Evolutionary conservation across 1,140 invertebrate species (phyloP), one percentile per base, ranked within the genome.

Genomic region (Drosophila simulans): DNA sequence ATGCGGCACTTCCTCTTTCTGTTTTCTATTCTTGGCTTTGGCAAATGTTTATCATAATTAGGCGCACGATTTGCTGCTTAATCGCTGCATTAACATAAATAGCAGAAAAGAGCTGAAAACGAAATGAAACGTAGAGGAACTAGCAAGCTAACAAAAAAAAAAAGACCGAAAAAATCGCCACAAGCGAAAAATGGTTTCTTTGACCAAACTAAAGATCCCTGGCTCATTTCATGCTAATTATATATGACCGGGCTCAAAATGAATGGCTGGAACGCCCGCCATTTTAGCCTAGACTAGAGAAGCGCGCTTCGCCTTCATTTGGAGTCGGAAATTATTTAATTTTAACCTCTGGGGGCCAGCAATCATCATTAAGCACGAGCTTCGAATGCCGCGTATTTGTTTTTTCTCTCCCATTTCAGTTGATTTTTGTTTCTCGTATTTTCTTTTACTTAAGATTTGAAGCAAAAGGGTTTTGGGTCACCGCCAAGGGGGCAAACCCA

Each of bases 141-240:
- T 62, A 11, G 27, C 25, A 46, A 58, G 10, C 8, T 20, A 17
- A n/a, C n/a, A n/a, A n/a, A 22, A 48, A 42, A 53, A 48, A 37
- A 37, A 45, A 22, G 27, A 60, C 13, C 35, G 11, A 56, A 83
- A 83, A 59, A 68, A 90, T 46, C 58, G 85, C 84, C 80, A 78
- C 60, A 63, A 89, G 85, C 84, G 35, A 80, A 80, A 49, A 66
- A 68, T 68, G 59, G 59, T 68, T 65, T 68, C 64, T 68, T 68
- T 68, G 77, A 71, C 80, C 85, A 82, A 86, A 86, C 70, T 78
- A 86, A 86, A 85, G 81, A 89, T 88, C 76, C 72, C 84, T 88
- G 65, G 86, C 85, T 89, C 85, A 90, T 89, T 89, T 89, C 84
- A 89, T 89, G 85, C 85, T 89, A 89, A 89, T 89, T 89, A 89